These are phyloP conservation scores for Penaeus monodon DNA, from an alignment of 2,888 invertebrate species.

Conservation along the genomic window DNA sequence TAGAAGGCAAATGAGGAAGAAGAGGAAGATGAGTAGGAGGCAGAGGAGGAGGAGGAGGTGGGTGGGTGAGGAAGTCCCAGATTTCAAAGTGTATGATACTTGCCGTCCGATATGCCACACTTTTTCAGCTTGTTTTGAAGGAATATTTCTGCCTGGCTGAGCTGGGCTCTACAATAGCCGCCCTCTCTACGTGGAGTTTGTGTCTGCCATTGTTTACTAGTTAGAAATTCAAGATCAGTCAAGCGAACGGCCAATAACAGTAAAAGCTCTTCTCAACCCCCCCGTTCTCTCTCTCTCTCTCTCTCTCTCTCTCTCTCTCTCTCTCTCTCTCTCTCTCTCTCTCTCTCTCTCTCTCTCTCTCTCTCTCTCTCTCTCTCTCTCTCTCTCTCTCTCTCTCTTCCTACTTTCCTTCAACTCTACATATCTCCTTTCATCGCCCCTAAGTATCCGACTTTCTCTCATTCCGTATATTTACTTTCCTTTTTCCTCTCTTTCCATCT, in stretches of 20 bases:
- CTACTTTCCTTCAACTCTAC: no score
- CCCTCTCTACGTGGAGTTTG: constrained; percentile 8
- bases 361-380: no score
- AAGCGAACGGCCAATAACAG: constrained; percentile 19
- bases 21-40: background rate
- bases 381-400: no score
- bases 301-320: background rate
- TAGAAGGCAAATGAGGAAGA: background rate
- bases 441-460: no score
- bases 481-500: background rate
- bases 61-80: no score
- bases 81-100: no score
- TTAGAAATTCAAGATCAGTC: constrained; percentile 32
- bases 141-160: no score
- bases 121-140: no score
- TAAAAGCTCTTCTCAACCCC: constrained; percentile 14
- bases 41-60: background rate
- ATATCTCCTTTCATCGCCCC: no score
- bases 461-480: no score
- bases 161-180: no score
- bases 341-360: background rate
- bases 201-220: constrained; percentile 33
- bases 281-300: constrained; percentile 5
- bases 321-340: background rate
- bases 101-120: no score